Base-by-base conservation (phyloP, 2,113 vertebrate species). In the Spheniscus mendiculus region DNA sequence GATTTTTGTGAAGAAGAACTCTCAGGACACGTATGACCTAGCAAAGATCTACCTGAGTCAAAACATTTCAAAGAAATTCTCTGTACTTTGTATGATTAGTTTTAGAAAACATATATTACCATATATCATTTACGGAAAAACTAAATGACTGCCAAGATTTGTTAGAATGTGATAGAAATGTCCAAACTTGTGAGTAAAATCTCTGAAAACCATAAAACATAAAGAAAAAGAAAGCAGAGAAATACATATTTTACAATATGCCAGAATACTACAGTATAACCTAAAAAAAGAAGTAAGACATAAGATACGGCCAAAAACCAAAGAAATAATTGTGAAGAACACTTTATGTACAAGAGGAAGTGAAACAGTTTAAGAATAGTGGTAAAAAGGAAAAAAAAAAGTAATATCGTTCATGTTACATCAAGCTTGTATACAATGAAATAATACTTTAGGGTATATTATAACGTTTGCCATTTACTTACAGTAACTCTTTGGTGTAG, bases 401-500 rank as follows among this genome's bases (percentile, higher is more conserved):
- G 70, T 29, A 77, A 7, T 36, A 40, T 19, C 1, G 71, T 62
- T 77, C 12, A 27, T 20, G 15, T 69, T 69, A 45, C 36, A 56
- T 9, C 16, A 4, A 66, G 22, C 6, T 47, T 38, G 10, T 25
- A 34, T n/a, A 23, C 21, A 59, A 77, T 23, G 17, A 94, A 87
- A 79, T 40, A 71, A 44, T 29, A 67, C 9, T 47, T 32, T 3
- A 63, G 12, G 9, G 8, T 26, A 34, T 67, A 65, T 22, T 81
- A 17, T 7, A 90, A 78, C 29, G 83, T 89, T 76, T 56, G 15
- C 11, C 15, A 45, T 72, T 58, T 76, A 92, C 99, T 99, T 96
- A 99, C 99, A 72, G 99, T 98, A 58, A 99, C 96, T 96, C 99
- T 98, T 89, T 99, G 98, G 77, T 99, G 99, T 38, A 99, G 96